Percentiles rank a stretch among this genome's conserved stretches.
phyloP scores from a whole-genome alignment of 2,888 invertebrate genomes.

The Dicyrtoma fusca region DNA sequence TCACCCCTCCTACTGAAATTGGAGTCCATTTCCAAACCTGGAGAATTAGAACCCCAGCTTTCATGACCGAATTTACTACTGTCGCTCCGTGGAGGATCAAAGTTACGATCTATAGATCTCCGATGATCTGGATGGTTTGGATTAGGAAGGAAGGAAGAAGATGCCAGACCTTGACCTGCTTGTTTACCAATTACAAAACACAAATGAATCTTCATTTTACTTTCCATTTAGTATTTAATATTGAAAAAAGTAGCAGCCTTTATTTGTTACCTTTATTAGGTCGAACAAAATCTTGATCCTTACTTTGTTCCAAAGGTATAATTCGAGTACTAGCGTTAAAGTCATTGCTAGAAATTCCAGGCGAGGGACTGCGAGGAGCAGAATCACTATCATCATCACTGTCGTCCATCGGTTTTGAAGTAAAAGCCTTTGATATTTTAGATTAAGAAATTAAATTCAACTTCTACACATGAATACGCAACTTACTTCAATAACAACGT shows the following conservation, averaged over 20 bases:
- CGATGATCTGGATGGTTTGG: background rate
- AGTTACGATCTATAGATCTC: background rate
- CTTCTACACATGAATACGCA: too few species aligned
- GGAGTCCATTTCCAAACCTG: background rate
- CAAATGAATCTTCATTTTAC: too few species aligned
- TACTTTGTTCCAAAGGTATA: slow-evolving; percentile 27
- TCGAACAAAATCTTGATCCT: slow-evolving; percentile 3
- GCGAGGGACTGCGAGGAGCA: slow-evolving; percentile 51
- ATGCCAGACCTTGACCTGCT: background rate
- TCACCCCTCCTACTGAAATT: slow-evolving; percentile 23
- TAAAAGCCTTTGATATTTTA: slow-evolving; percentile 27
- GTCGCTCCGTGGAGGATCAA: background rate
- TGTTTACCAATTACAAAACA: background rate
- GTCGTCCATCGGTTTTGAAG: slow-evolving; percentile 27
- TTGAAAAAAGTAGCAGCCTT: background rate
- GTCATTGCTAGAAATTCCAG: slow-evolving; percentile 24
- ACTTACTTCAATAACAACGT: too few species aligned
- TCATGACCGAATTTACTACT: background rate
- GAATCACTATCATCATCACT: slow-evolving; percentile 43
- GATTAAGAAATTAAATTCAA: slow-evolving; percentile 3
- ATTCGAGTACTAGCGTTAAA: slow-evolving; percentile 16
- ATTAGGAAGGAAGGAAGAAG: background rate
- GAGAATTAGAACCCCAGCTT: slow-evolving; percentile 14
- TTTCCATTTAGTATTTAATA: too few species aligned
- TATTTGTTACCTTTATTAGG: slow-evolving; percentile 1